Conservation (phyloP, 1,140 invertebrate species). For the Eubasilissa regina region DNA sequence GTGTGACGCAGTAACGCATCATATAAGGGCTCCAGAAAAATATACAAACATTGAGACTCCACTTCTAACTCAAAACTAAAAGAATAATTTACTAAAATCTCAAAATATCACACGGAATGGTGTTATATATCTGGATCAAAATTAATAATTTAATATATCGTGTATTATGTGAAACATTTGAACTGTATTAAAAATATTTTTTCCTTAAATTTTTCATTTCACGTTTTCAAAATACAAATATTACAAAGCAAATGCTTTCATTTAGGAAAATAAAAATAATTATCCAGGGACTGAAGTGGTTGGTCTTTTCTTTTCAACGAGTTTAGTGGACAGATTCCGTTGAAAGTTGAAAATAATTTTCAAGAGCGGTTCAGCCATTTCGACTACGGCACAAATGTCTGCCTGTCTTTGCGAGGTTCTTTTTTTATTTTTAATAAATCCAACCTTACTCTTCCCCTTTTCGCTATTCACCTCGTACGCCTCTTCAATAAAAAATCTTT, state of each 20-base stretch:
- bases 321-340: constrained; percentile 21
- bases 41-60: too few relatives aligned
- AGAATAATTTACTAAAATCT: too few relatives aligned
- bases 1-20: too few relatives aligned
- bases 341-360: constrained; percentile 46
- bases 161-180: too few relatives aligned
- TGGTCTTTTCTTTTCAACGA: constrained; percentile 31
- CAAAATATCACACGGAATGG: too few relatives aligned
- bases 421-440: constrained; percentile 31
- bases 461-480: constrained; percentile 29
- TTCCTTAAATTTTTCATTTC: background rate
- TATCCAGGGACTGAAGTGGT: constrained; percentile 23
- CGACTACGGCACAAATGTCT: constrained; percentile 25
- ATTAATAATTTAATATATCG: too few relatives aligned
- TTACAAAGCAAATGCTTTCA: background rate
- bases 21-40: too few relatives aligned
- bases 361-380: constrained; percentile 38
- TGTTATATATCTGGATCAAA: too few relatives aligned
- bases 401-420: constrained; percentile 34
- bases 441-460: constrained; percentile 18
- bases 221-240: background rate
- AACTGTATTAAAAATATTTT: too few relatives aligned
- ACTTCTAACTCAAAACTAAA: too few relatives aligned
- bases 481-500: constrained; percentile 44
- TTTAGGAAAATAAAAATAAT: constrained; percentile 39